phyloP scores from a whole-genome alignment of 2,797 vertebrate species.

The Hirundo rustica region DNA sequence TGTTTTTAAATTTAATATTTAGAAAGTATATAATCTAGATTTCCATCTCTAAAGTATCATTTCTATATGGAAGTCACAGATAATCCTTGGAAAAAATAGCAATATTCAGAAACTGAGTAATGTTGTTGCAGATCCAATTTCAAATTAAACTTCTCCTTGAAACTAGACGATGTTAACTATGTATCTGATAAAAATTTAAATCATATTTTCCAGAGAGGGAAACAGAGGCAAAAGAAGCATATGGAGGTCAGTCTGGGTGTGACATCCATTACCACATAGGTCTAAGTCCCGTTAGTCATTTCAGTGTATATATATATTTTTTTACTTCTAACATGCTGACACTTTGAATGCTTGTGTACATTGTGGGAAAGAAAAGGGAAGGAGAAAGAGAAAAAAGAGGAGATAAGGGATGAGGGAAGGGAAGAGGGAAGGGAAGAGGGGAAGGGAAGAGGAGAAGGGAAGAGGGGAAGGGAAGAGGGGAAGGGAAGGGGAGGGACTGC shows the following conservation, averaged over 20 bases:
- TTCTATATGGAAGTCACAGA: not conserved
- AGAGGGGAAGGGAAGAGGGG: not conserved
- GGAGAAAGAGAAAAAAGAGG: too few relatives aligned
- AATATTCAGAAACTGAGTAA: not conserved
- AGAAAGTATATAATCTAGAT: not conserved
- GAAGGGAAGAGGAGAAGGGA: not conserved
- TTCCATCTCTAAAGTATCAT: not conserved
- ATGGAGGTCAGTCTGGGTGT: conserved; percentile 11
- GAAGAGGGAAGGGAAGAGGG: not conserved
- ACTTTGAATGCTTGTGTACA: not conserved
- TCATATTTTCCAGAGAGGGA: not conserved
- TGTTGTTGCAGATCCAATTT: not conserved
- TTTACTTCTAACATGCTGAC: not conserved
- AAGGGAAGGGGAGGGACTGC: not conserved
- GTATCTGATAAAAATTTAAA: conserved; percentile 9
- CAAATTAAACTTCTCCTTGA: not conserved
- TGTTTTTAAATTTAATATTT: not conserved
- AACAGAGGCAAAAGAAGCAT: not conserved
- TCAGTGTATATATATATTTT: not conserved
- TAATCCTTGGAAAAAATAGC: not conserved
- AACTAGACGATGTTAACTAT: not conserved
- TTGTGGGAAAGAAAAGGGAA: not conserved
- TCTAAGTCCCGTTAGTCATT: not conserved
- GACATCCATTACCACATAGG: not conserved
- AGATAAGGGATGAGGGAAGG: not conserved